phyloP scores from a whole-genome alignment of 2,888 invertebrate genomes.

The Neria commutata region DNA sequence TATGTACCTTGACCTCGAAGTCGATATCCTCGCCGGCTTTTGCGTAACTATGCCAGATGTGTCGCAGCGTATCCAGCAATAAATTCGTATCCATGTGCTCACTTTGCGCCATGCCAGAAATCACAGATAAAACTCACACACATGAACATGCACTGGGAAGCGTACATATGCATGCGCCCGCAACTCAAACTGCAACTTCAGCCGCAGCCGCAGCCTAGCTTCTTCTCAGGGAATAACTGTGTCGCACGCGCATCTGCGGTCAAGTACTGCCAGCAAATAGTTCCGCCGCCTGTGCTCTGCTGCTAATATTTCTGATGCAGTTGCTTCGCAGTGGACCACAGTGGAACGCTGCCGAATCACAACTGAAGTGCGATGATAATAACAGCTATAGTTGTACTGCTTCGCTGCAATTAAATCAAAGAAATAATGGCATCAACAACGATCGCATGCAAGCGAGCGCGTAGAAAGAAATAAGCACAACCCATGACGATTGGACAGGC shows the following conservation, averaged over 20 bases:
- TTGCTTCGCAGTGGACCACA: constrained; percentile 30
- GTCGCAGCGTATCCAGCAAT: constrained; percentile 46
- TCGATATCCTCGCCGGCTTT: constrained; percentile 37
- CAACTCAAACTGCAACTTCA: constrained; percentile 4
- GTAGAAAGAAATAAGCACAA: not conserved
- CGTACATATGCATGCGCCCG: constrained; percentile 2
- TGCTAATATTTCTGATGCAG: no score
- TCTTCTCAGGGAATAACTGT: no score
- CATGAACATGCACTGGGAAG: constrained; percentile 14
- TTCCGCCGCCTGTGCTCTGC: no score
- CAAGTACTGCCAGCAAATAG: no score
- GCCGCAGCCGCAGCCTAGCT: constrained; percentile 17
- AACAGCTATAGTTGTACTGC: not conserved
- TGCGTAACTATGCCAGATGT: constrained; percentile 54
- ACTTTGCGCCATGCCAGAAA: constrained; percentile 36
- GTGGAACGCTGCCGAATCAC: constrained; percentile 27
- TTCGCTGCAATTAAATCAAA: not conserved
- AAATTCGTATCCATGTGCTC: constrained; percentile 32
- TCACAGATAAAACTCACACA: constrained; percentile 31
- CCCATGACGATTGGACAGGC: not conserved
- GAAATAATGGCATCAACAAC: not conserved
- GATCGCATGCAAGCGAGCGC: no score
- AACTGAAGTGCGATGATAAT: not conserved
- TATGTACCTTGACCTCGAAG: constrained; percentile 32
- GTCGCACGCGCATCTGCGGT: no score